Conservation (phyloP, 2,113 vertebrate species). For the Forbesichthys papilliferus region DNA sequence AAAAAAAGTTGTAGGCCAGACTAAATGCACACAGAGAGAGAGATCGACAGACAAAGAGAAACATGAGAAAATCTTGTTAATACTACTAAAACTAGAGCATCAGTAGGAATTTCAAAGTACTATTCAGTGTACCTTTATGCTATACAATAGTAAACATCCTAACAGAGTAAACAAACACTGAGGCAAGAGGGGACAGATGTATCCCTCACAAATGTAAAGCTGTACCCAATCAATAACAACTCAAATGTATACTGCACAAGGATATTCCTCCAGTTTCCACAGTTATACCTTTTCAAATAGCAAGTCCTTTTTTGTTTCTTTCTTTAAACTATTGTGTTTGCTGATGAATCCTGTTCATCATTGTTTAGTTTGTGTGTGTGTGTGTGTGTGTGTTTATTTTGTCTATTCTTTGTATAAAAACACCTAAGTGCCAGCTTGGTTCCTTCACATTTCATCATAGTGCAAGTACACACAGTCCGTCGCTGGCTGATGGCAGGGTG, state of each 20-base stretch:
- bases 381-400: not conserved
- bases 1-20: constrained; percentile 34
- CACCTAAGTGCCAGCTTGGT: constrained; percentile 82
- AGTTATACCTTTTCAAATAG: constrained; percentile 48
- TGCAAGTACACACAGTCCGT: constrained; percentile 71
- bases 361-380: constrained; percentile 7
- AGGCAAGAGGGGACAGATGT: constrained; percentile 21
- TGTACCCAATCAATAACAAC: constrained; percentile 29
- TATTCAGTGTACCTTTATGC: constrained; percentile 69
- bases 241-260: constrained; percentile 33
- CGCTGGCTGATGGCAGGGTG: constrained; percentile 65
- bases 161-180: constrained; percentile 67
- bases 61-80: not conserved
- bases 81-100: constrained; percentile 48
- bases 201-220: constrained; percentile 44
- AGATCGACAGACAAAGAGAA: constrained; percentile 9
- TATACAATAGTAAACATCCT: constrained; percentile 67
- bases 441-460: constrained; percentile 83
- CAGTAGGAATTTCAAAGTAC: constrained; percentile 68
- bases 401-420: constrained; percentile 67
- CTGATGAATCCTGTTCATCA: constrained; percentile 81
- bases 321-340: constrained; percentile 16
- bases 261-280: constrained; percentile 40
- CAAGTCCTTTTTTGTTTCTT: constrained; percentile 21
- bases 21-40: constrained; percentile 16